Percentiles rank a stretch among this genome's conserved stretches.
Conservation (phyloP, 1,140 invertebrate species). For the Bombus fervidus region DNA sequence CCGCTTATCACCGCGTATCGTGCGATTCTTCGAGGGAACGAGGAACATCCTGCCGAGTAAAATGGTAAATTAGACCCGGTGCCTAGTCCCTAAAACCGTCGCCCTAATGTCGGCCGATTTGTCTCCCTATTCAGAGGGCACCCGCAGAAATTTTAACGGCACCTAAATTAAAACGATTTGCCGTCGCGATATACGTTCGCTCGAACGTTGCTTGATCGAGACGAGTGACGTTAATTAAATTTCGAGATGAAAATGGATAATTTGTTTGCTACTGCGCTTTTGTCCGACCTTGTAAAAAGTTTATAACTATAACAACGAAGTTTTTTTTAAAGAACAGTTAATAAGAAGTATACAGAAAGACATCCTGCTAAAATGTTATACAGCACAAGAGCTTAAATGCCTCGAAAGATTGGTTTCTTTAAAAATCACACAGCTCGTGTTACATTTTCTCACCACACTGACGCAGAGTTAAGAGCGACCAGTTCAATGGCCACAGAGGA, state of each 20-base stretch:
- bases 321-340: too few species aligned
- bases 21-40: slow-evolving; percentile 64
- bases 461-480: background rate
- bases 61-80: slow-evolving; percentile 56
- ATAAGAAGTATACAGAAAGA: too few species aligned
- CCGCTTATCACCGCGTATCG: slow-evolving; percentile 64
- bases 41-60: slow-evolving; percentile 60
- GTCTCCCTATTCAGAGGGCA: slow-evolving; percentile 16
- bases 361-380: too few species aligned
- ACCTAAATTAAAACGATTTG: slow-evolving; percentile 40
- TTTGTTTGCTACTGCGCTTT: background rate
- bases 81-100: slow-evolving; percentile 50
- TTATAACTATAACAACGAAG: background rate
- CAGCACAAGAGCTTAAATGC: too few species aligned
- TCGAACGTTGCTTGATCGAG: background rate
- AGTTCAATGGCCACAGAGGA: background rate
- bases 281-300: background rate
- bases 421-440: too few species aligned
- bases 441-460: too few species aligned
- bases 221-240: background rate
- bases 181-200: background rate
- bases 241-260: background rate
- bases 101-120: slow-evolving; percentile 37
- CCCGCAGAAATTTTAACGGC: slow-evolving; percentile 53
- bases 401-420: too few species aligned